These are phyloP conservation scores for Epinotia ramella DNA, from an alignment of 2,888 invertebrate species.

Conservation along the genomic window DNA sequence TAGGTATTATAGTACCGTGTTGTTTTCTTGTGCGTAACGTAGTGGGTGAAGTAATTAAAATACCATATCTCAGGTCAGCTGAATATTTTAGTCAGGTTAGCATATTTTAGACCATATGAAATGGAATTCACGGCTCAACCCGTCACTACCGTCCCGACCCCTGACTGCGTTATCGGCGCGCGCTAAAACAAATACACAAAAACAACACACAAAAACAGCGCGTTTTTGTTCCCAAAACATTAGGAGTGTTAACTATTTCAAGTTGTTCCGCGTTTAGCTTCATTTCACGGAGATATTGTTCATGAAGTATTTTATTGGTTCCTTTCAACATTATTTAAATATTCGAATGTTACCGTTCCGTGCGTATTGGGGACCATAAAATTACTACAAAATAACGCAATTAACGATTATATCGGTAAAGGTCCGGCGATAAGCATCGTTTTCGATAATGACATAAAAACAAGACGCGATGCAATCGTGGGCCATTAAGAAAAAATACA, in stretches of 20 bases:
- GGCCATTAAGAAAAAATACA: slow-evolving; percentile 66
- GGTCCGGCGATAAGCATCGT: slow-evolving; percentile 40
- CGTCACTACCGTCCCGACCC: slow-evolving; percentile 46
- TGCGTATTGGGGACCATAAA: slow-evolving; percentile 4
- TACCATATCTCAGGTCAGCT: neutral
- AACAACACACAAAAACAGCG: slow-evolving; percentile 73
- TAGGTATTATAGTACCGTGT: no score
- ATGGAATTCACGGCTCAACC: slow-evolving; percentile 23
- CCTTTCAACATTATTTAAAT: neutral
- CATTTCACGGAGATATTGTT: slow-evolving; percentile 51
- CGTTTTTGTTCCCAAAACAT: slow-evolving; percentile 70
- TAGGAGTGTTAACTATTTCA: slow-evolving; percentile 73
- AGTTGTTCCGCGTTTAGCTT: slow-evolving; percentile 60
- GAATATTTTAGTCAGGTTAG: neutral
- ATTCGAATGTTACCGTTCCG: neutral
- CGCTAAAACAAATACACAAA: slow-evolving; percentile 80
- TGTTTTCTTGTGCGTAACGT: neutral
- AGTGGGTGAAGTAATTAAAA: neutral
- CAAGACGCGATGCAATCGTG: slow-evolving; percentile 47
- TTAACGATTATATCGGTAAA: slow-evolving; percentile 38
- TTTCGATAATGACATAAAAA: slow-evolving; percentile 44
- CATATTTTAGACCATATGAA: slow-evolving; percentile 1
- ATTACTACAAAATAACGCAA: slow-evolving; percentile 27
- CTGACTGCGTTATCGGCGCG: slow-evolving; percentile 66
- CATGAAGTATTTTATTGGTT: slow-evolving; percentile 41